Base-by-base conservation (phyloP, 2,113 vertebrate species). In the Anthoscopus minutus region DNA sequence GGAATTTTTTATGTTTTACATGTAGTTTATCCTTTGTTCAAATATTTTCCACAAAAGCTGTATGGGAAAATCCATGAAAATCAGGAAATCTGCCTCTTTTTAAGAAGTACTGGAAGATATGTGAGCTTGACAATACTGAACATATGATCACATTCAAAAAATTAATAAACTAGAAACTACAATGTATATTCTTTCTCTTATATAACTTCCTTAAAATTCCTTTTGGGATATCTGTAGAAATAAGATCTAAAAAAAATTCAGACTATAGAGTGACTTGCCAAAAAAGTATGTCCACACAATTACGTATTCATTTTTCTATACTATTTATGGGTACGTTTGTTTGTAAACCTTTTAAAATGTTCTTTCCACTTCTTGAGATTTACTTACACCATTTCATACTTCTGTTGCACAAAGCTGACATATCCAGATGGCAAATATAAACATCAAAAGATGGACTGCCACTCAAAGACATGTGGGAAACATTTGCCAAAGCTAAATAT, bases 351-450 rank as follows among this genome's bases (percentile, higher is more conserved):
- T 94, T 86, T 15, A 35, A 86, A 83, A 83, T 60, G 37, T 86
- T 90, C 72, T 85, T 83, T 83, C 76, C 77, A 66, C 88, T 89
- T 66, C 58, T 27, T 64, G 69, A 93, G 64, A 76, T 92, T 94
- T 77, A 83, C 72, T 95, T 84, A 50, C 47, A 92, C 38, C 28
- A 40, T 64, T 86, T 74, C 67, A 42, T 71, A 83, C 65, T 53
- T 70, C 72, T 65, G 61, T 67, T 81, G 94, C 94, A 88, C 92
- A 88, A 90, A 97, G 88, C 88, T 95, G 88, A 95, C 77, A 71
- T 84, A 70, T 92, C 94, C 96, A 96, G 96, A 95, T 96, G 95
- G 96, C 82, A 96, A 92, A 93, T 71, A 94, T 71, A 94, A 96
- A 95, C 92, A 94, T 78, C 79, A 74, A 78, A 92, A 93, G 93